Base-by-base conservation (phyloP, 1,140 invertebrate genomes). In the Nebria ingens region DNA sequence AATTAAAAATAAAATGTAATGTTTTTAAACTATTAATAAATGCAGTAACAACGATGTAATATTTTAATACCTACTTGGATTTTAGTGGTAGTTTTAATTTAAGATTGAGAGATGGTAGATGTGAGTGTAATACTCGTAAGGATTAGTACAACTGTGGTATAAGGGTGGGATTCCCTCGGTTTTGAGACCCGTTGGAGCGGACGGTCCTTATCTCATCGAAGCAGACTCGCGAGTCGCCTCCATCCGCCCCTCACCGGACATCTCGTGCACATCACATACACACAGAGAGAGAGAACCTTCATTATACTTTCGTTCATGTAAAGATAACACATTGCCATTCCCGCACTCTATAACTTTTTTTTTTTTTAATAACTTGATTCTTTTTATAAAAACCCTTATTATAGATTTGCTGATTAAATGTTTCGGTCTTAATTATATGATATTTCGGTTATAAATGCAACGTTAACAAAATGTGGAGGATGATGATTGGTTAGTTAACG, bases 281-380 rank as follows among this genome's bases (percentile, higher is more conserved):
- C n/a, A 34, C 25, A 34, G 6, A 34, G 6, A 34, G 25, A 9
- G 25, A 34, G 25, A 9, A 6, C 25, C 25, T 6, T 34, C 25
- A 34, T 34, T 34, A 34, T 34, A 34, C 25, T 34, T n/a, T 34
- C 6, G 6, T n/a, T 9, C 25, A n/a, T n/a, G n/a, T n/a, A 34
- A n/a, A 34, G 25, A 34, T 34, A 34, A 34, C 25, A 34, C 25
- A 34, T n/a, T 9, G 6, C 6, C 25, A 34, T n/a, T 34, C 25
- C 6, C 25, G 6, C 25, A 9, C 25, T 34, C 25, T 34, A n/a
- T 34, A 34, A 6, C 25, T 9, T 34, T 6, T 9, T 34, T 34
- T 34, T 34, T n/a, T 34, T 34, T n/a, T 34, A 34, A 34, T 34
- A n/a, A 34, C n/a, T 34, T 34, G n/a, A 34, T n/a, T n/a, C n/a